Evolutionary conservation across 2,797 vertebrate genomes (phyloP), one percentile per base, ranked within the genome.

Genomic region (Simalia tracyae): DNA sequence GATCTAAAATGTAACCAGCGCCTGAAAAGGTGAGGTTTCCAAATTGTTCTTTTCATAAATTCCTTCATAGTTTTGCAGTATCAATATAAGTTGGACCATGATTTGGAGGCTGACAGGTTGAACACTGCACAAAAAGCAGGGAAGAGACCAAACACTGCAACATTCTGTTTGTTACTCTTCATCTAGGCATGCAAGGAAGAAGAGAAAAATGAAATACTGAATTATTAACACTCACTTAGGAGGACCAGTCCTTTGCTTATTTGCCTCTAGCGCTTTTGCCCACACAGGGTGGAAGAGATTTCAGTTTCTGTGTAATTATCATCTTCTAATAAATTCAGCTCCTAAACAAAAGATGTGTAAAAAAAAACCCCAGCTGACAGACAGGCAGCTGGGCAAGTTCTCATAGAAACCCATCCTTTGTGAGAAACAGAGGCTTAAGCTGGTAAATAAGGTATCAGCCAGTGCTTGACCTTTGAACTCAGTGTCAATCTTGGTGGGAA

Each of bases 401-500:
- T 96, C 95, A 94, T 94, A 95, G 92, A 94, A 95, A 97, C 94
- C 90, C 85, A 88, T 28, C 64, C 91, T 84, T 91, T 96, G 96
- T 97, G 97, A 95, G 97, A 97, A 97, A 95, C 92, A 89, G 4
- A 93, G 54, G 94, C 94, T 96, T 93, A 95, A 95, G 92, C 95
- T 89, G 66, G 93, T 93, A 97, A 97, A 97, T 92, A 96, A 88
- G 91, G 96, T 64, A 96, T 94, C 66, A 68, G 95, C 96, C 97
- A 95, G 95, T 95, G 97, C 94, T 95, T 96, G 97, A 98, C 97
- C 97, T 97, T 96, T 95, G 91, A 96, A 95, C 95, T 93, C 91
- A 57, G 95, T 96, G 97, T 97, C 97, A 96, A 95, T 87, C 96
- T 95, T 26, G 96, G 97, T 98, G 98, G 97, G 97, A 98, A 97